phyloP scores from a whole-genome alignment of 2,888 invertebrate genomes.

The Clistopyga incitator region DNA sequence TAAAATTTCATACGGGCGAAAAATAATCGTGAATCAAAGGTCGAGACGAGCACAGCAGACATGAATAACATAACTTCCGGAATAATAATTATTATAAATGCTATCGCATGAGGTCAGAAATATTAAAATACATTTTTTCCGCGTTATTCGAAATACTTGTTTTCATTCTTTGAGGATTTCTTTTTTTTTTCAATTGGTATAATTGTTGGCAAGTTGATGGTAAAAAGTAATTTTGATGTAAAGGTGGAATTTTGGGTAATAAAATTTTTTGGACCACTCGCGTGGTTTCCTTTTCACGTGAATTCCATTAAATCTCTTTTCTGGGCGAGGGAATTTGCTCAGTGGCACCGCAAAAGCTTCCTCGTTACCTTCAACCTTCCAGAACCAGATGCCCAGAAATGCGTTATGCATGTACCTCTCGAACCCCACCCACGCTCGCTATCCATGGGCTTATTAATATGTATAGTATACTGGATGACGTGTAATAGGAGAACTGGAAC shows the following conservation, averaged over 20 bases:
- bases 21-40: not conserved
- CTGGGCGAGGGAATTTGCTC: conserved; percentile 39
- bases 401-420: conserved; percentile 61
- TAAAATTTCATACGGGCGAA: not conserved
- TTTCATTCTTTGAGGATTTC: not conserved
- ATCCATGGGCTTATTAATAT: conserved; percentile 65
- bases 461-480: conserved; percentile 62
- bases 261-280: not conserved
- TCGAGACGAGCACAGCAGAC: not conserved
- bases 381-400: conserved; percentile 45
- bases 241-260: not conserved
- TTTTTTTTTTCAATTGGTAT: no score
- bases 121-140: not conserved
- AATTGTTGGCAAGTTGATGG: not conserved
- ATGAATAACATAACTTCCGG: not conserved
- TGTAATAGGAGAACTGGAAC: conserved; percentile 56
- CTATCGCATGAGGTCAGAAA: not conserved
- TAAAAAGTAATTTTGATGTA: not conserved
- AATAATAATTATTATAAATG: not conserved
- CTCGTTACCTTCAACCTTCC: conserved; percentile 34
- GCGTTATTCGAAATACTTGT: not conserved
- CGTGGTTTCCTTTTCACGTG: conserved; percentile 14
- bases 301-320: conserved; percentile 43
- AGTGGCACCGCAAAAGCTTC: conserved; percentile 34
- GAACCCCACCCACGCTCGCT: conserved; percentile 35